Conservation (phyloP, 2,797 vertebrate species). For the Ispidina picta region DNA sequence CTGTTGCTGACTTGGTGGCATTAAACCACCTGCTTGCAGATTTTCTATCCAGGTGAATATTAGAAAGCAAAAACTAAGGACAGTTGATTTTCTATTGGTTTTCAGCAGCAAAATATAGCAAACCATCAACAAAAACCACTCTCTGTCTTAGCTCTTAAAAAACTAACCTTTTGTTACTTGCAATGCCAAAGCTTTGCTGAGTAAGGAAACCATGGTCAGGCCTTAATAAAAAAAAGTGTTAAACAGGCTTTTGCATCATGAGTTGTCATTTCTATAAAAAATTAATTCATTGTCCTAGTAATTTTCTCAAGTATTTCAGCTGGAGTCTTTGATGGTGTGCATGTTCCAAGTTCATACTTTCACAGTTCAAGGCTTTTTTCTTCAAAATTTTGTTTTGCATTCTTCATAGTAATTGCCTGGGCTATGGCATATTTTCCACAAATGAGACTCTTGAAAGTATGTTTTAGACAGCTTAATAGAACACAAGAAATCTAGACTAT, state of each 20-base stretch:
- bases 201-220: neutral
- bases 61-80: neutral
- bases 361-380: neutral
- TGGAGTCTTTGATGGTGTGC: neutral
- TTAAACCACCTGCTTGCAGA: neutral
- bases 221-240: neutral
- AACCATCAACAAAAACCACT: neutral
- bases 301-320: neutral
- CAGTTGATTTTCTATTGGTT: neutral
- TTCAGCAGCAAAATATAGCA: neutral
- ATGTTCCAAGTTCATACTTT: neutral
- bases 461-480: constrained; percentile 20
- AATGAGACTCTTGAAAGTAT: constrained; percentile 7
- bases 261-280: neutral
- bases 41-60: neutral
- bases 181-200: neutral
- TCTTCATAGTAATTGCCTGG: neutral
- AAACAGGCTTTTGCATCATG: neutral
- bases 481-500: neutral
- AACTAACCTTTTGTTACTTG: neutral
- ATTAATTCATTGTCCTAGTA: neutral
- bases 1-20: neutral
- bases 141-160: neutral
- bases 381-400: constrained; percentile 17
- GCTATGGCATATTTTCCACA: constrained; percentile 30